phyloP scores from a whole-genome alignment of 2,113 vertebrate species.

The Marmota monax region DNA sequence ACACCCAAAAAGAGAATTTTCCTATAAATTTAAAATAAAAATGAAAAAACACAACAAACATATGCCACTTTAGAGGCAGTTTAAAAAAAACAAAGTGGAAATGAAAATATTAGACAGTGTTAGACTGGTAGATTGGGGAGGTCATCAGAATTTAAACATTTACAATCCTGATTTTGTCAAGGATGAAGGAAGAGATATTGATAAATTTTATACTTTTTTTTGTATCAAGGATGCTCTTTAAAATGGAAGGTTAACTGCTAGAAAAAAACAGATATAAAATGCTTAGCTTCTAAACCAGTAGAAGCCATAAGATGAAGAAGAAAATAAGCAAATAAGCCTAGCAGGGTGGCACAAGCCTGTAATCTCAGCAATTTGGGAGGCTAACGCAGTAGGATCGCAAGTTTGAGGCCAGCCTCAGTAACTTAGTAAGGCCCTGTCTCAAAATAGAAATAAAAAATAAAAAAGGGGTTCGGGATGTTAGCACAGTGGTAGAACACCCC shows the following conservation, averaged over 20 bases:
- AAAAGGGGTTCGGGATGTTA: neutral
- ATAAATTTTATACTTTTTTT: neutral
- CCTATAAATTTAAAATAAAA: slow-evolving; percentile 43
- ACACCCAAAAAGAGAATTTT: neutral
- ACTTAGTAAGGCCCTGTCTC: no score
- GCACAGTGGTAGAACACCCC: no score
- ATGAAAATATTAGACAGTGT: slow-evolving; percentile 6
- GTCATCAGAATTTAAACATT: slow-evolving; percentile 31
- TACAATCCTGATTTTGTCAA: neutral
- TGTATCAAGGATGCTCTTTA: neutral
- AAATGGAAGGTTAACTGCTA: neutral
- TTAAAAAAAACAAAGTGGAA: neutral
- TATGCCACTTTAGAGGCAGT: neutral
- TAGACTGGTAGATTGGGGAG: neutral
- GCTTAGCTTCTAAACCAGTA: neutral
- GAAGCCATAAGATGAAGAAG: neutral
- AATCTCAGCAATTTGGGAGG: no score
- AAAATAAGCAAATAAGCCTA: neutral
- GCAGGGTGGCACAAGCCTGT: no score
- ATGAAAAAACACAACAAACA: neutral
- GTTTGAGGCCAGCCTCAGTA: no score
- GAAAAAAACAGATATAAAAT: neutral
- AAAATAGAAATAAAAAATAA: neutral
- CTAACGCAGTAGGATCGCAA: no score
- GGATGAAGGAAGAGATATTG: neutral